Base-by-base conservation (phyloP, 1,140 invertebrate species). In the Penaeus vannamei region DNA sequence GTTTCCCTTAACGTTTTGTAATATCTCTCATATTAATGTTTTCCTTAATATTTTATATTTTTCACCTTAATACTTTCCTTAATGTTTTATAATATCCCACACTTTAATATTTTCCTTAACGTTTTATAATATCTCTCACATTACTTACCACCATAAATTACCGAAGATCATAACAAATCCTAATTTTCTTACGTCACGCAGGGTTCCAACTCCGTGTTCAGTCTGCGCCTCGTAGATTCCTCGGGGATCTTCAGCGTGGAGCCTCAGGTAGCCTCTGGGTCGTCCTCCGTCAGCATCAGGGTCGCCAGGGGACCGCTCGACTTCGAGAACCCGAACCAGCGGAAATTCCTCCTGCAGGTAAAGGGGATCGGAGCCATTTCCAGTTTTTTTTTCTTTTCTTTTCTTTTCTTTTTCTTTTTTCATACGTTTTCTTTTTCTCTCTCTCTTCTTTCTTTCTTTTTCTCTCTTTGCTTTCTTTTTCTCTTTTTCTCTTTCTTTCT, bases 251-350 rank as follows among this genome's bases (percentile, higher is more conserved):
- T 98, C 93, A 95, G 95, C 8, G 95, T 98, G 72, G 97, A 98
- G 92, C 97, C 97, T 1, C 94, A 95, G 84, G 93, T 94, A 86
- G 97, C 96, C 0, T 95, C 94, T 8, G 97, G 97, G 60, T 96
- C 95, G 91, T 96, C 97, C 17, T 95, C 96, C 61, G 96, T 98
- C 29, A 96, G 95, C 19, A 96, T 98, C 87, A 94, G 96, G 53
- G 95, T 98, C 0, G 95, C 96, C 83, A 97, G 97, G 92, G 96
- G 95, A 86, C 95, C 95, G 1, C 93, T 98, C 64, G 97, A 98
- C 93, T 98, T 97, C 92, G 97, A 98, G 92, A 97, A 98, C 94
- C 97, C 97, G 42, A 98, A 98, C 94, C 96, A 98, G 92, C 94
- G 97, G 89, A 98, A 98, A 93, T 98, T 98, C 92, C 96, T 98